Evolutionary conservation across 2,113 vertebrate species (phyloP).

Genomic region (Solenodon paradoxus): DNA sequence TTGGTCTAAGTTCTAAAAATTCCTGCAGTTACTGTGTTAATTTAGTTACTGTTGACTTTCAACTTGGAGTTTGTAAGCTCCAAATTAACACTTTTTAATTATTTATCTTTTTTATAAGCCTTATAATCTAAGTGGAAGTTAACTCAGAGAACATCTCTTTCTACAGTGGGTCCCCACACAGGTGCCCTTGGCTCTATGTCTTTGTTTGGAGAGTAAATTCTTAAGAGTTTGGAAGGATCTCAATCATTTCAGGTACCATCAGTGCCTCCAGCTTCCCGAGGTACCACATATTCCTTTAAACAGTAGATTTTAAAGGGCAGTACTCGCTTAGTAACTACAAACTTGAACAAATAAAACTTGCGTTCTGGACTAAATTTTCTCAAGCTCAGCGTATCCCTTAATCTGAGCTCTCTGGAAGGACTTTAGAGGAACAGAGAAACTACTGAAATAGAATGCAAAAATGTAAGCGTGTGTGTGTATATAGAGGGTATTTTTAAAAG

Average conservation of each 20-base stretch:
- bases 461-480: neutral
- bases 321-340: neutral
- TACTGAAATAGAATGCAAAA: neutral
- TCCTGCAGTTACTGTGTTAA: neutral
- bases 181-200: neutral
- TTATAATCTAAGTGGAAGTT: neutral
- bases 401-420: neutral
- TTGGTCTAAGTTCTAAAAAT: slow-evolving; percentile 9
- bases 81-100: slow-evolving; percentile 39
- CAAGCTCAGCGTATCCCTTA: neutral
- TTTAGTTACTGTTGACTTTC: slow-evolving; percentile 35
- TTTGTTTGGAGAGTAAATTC: neutral
- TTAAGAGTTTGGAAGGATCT: neutral
- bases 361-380: neutral
- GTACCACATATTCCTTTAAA: neutral
- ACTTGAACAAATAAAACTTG: neutral
- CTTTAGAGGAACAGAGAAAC: neutral
- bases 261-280: neutral
- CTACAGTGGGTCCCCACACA: neutral
- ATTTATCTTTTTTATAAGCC: slow-evolving; percentile 26
- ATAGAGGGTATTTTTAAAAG: neutral
- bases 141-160: neutral
- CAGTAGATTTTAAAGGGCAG: neutral
- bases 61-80: neutral
- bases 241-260: neutral